Percentiles rank a stretch among this genome's conserved stretches.
phyloP scores from a whole-genome alignment of 2,797 vertebrate genomes.

The Orestias chungarensis region DNA sequence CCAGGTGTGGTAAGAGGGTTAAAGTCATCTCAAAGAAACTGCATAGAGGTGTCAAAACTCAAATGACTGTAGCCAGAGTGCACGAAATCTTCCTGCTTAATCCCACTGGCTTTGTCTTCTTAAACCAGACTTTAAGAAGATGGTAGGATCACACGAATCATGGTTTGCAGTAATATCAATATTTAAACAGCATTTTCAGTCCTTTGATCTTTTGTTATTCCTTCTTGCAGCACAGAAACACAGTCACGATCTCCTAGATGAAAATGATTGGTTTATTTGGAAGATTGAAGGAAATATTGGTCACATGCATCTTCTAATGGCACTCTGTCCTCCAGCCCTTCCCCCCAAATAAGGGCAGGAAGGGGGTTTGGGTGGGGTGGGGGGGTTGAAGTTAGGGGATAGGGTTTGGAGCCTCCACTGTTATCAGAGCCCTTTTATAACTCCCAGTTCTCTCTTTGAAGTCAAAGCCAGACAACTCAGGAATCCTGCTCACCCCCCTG shows the following conservation, averaged over 20 bases:
- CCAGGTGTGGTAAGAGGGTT: slow-evolving; percentile 63
- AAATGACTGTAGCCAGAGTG: slow-evolving; percentile 25
- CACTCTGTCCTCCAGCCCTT: slow-evolving; percentile 55
- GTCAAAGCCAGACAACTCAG: slow-evolving; percentile 81
- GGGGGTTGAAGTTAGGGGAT: slow-evolving; percentile 67
- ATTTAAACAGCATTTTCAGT: slow-evolving; percentile 46
- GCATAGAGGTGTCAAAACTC: slow-evolving; percentile 56
- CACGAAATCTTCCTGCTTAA: slow-evolving; percentile 54
- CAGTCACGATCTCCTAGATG: slow-evolving; percentile 17
- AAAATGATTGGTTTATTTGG: slow-evolving; percentile 26
- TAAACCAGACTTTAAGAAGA: slow-evolving; percentile 26
- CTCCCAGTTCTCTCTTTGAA: slow-evolving; percentile 82
- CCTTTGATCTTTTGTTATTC: slow-evolving; percentile 54
- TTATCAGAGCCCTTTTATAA: slow-evolving; percentile 84
- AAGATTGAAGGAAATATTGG: slow-evolving; percentile 24
- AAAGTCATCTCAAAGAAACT: slow-evolving; percentile 60
- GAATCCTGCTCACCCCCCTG: slow-evolving; percentile 74
- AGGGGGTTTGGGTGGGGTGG: slow-evolving; percentile 54
- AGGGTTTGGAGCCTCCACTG: slow-evolving; percentile 76
- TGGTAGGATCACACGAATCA: slow-evolving; percentile 35
- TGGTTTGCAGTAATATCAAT: slow-evolving; percentile 52
- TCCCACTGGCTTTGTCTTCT: slow-evolving; percentile 47
- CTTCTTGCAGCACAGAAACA: slow-evolving; percentile 17
- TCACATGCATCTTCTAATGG: slow-evolving; percentile 5
- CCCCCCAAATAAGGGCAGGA: slow-evolving; percentile 55